phyloP scores from a whole-genome alignment of 2,888 invertebrate genomes.

The Limnephilus auricula region DNA sequence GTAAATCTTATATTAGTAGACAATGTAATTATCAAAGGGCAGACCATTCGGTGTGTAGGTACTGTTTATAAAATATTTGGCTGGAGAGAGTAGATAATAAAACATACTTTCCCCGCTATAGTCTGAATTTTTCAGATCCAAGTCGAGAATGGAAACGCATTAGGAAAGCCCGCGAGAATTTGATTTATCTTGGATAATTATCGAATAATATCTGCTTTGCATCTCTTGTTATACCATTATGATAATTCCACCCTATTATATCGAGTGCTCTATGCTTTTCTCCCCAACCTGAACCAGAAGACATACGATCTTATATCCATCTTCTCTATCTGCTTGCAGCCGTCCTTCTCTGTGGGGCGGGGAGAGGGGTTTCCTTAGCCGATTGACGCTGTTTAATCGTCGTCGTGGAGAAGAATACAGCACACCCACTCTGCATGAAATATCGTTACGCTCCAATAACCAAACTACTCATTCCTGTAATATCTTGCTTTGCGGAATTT shows the following conservation, averaged over 20 bases:
- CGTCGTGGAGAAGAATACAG: slow-evolving; percentile 79
- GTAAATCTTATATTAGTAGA: not conserved
- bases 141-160: slow-evolving; percentile 69
- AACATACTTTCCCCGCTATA: slow-evolving; percentile 8
- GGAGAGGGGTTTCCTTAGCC: not conserved
- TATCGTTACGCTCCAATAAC: slow-evolving; percentile 57
- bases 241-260: slow-evolving; percentile 78
- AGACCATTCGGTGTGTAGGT: not conserved
- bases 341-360: slow-evolving; percentile 44
- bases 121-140: not conserved
- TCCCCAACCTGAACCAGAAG: slow-evolving; percentile 72
- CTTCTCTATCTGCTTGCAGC: not conserved
- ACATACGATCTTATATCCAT: slow-evolving; percentile 11
- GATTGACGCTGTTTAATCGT: slow-evolving; percentile 74
- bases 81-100: not conserved
- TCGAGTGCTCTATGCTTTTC: slow-evolving; percentile 65
- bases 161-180: slow-evolving; percentile 72
- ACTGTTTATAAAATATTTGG: not conserved
- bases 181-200: slow-evolving; percentile 78
- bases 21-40: not conserved
- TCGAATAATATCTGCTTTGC: slow-evolving; percentile 77
- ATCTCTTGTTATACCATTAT: slow-evolving; percentile 78
- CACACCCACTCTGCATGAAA: slow-evolving; percentile 73
- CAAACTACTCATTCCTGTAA: not conserved
- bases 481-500: not conserved